Evolutionary conservation across 2,113 vertebrate genomes (phyloP), one percentile per base, ranked within the genome.

Genomic region (Aspiorhynchus laticeps): DNA sequence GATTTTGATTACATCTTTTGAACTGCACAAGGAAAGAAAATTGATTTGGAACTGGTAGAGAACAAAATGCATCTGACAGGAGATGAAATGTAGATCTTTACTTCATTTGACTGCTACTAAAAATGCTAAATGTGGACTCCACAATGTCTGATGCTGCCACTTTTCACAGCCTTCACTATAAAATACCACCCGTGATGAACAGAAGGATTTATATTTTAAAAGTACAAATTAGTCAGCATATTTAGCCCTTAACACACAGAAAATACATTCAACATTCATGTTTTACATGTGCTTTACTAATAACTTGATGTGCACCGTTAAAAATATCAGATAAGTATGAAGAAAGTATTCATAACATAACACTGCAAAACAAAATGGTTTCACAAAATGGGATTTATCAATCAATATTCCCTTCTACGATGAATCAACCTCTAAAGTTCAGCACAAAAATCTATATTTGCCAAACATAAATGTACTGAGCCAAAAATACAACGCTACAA

Each of bases 1-100:
- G 38, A 71, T 15, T 83, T n/a, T 71, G 63, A 48, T 71, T 36
- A 28, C 38, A 71, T 26, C 31, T 56, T 74, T 38, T 74, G 67
- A 84, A 84, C 48, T 74, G 63, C 61, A 48, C 17, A 24, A 33
- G 63, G 15, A 33, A 67, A 48, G 17, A 21, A 69, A 69, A 69
- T 33, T 51, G 17, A 69, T 69, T 80, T 56, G 48, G 76, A 78
- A 33, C 14, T 56, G 76, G 9, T 36, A 8, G 9, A 73, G 19
- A 36, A 59, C 33, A 56, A 24, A 15, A 7, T 26, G 24, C 56
- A 63, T 31, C 61, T 82, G 59, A 19, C 38, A 67, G 80, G 12
- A 82, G n/a, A 28, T 46, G 17, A 48, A 69, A 69, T 48, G 26
- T 28, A 31, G 38, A 65, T 24, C 4, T 81, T 26, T 41, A 26